Percentiles rank a stretch among this genome's conserved stretches.
These are phyloP conservation scores for Hipposideros larvatus DNA, from an alignment of 2,797 vertebrate genomes.

Conservation along the genomic window DNA sequence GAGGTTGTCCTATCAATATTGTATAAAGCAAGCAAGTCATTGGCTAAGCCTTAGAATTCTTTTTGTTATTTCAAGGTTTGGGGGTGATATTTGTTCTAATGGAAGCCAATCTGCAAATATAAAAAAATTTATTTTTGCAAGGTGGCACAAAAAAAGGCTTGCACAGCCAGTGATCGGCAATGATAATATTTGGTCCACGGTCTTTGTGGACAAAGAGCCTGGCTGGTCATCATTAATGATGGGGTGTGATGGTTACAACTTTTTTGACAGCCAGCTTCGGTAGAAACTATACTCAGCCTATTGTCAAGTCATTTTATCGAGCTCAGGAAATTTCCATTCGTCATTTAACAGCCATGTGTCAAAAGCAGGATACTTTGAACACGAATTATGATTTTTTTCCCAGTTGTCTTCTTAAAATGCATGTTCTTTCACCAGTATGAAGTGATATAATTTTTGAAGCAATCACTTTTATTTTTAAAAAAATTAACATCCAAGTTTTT, in stretches of 20 bases:
- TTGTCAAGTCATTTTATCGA: conserved; percentile 77
- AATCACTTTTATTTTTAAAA: not conserved
- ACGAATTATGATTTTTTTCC: not conserved
- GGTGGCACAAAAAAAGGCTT: not conserved
- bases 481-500: conserved; percentile 21
- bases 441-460: conserved; percentile 57
- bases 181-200: not conserved
- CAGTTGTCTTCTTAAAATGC: conserved; percentile 31
- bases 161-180: rapidly evolving
- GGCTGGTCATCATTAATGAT: not conserved
- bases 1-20: conserved; percentile 67
- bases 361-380: conserved; percentile 62
- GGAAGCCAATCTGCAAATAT: not conserved
- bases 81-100: conserved; percentile 33
- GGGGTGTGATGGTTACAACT: conserved; percentile 18
- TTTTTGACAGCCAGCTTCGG: conserved; percentile 44
- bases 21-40: conserved; percentile 65
- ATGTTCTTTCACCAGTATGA: not conserved
- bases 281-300: not conserved
- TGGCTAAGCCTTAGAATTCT: conserved; percentile 33
- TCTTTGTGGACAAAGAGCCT: conserved; percentile 41
- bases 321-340: conserved; percentile 93
- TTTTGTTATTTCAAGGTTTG: conserved; percentile 65
- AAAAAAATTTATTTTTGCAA: conserved; percentile 51
- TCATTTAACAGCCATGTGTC: conserved; percentile 55